Base-by-base conservation (phyloP, 2,888 invertebrate species). In the Pandemis heparana region DNA sequence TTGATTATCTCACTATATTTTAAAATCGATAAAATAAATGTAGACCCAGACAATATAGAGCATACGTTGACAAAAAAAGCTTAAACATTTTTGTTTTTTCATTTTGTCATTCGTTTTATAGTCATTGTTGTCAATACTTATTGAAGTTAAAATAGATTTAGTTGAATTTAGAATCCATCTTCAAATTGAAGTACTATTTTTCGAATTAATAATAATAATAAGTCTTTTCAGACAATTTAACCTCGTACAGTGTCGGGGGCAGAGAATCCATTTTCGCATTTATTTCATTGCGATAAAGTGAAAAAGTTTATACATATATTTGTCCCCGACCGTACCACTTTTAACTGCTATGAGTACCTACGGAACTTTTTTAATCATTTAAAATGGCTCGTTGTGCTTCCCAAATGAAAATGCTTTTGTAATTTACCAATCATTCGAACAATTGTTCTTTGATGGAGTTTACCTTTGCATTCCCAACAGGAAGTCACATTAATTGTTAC, bases 301-400 rank as follows among this genome's bases (percentile, higher is more conserved):
- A 53, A 53, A 53, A 53, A 53, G 53, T 53, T 53, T 4, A 16
- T 9, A 18, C 9, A 53, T 18, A 6, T 32, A 5, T 32, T 59
- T 59, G 23, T 32, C n/a, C 8, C 9, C 53, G 4, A n/a, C 16
- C 53, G 9, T 53, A 18, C 53, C 38, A 38, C 14, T 60, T 8
- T 43, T 46, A 43, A 18, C 7, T 46, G 46, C 63, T 63, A 23
- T 8, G n/a, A 14, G n/a, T 38, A 39, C 60, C n/a, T 4, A 32
- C n/a, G 46, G 46, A 63, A 63, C 46, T 63, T 63, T 56, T 63
- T 63, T 46, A 63, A 63, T 63, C 43, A 63, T 43, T 63, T 46
- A 63, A 63, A 63, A 63, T 63, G 63, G 46, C 12, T 46, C 63
- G 23, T 63, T 63, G 23, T 63, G 46, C 23, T 5, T 56, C 6